Evolutionary conservation across 2,113 vertebrate genomes (phyloP), one percentile per base, ranked within the genome.

Genomic region (Malurus alboscapulatus): DNA sequence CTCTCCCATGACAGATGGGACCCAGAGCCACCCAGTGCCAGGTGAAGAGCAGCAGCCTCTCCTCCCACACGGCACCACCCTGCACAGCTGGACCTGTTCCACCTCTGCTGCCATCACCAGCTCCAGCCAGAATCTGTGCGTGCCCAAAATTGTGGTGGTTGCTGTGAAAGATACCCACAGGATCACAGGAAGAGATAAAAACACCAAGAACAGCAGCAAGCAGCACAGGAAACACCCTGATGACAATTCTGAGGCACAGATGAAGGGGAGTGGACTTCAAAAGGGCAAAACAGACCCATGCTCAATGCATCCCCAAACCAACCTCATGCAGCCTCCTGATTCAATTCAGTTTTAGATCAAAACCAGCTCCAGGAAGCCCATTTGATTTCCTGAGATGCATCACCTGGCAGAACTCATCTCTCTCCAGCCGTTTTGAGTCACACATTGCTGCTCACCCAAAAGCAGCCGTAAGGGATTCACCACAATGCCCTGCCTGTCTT

Each of bases 141-240:
- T 3, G 6, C 74, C 63, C 13, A 7, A 80, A 89, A 69, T 12
- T 2, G 0, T 11, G 17, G 20, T 1, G 3, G 32, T 68, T 48
- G 32, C 73, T 4, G 8, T 71, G 67, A 90, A 17, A 85, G 69
- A 57, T 79, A 62, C 73, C 62, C 89, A 75, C 66, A 47, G 69
- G 3, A 66, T 26, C 3, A 10, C 69, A 78, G 78, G 80, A 93
- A 96, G 91, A 97, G 92, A 92, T 51, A 92, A 88, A 89, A 90
- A 36, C 77, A 85, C 26, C 65, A 84, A 6, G 22, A 72, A 47
- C 67, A 71, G 51, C 91, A 79, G 65, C 80, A 85, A 72, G 73
- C 76, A 74, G 66, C 9, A 80, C 93, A 94, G 93, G 95, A 94
- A 94, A 91, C 93, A 69, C 91, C 85, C 75, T 72, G 68, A 40